A percentile compares a stretch with the other conserved stretches of the same genome.
Evolutionary conservation across 64 coral and sea anemone genomes (phyloP).

Genomic region (Catalaphyllia jardinei): DNA sequence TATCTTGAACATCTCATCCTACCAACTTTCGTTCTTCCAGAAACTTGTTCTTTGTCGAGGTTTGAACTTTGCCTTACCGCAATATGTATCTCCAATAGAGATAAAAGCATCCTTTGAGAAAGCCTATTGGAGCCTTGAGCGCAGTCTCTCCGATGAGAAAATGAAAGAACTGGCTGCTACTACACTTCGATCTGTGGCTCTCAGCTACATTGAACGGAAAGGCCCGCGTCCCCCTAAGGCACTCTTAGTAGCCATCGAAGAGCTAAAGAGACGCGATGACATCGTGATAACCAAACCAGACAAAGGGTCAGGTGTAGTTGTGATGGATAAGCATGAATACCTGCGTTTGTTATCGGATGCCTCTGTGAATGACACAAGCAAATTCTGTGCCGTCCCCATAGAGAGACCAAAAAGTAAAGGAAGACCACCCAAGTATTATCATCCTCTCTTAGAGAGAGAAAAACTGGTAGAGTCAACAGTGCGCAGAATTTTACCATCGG

Average conservation of each 20-base stretch:
- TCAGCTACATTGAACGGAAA: slow-evolving; percentile 48
- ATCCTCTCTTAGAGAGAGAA: too few species aligned
- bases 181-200: slow-evolving; percentile 31
- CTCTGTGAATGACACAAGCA: slow-evolving; percentile 9
- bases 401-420: slow-evolving; percentile 43
- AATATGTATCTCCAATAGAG: slow-evolving; percentile 38
- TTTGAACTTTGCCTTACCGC: too few species aligned
- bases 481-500: too few species aligned
- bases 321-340: too few species aligned
- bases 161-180: slow-evolving; percentile 28
- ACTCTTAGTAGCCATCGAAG: too few species aligned
- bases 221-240: slow-evolving; percentile 15
- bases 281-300: too few species aligned
- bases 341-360: too few species aligned
- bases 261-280: too few species aligned
- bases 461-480: too few species aligned
- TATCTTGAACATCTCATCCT: slow-evolving; percentile 17
- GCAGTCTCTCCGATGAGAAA: slow-evolving; percentile 16
- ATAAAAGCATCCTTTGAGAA: slow-evolving; percentile 29
- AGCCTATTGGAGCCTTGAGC: slow-evolving; percentile 30
- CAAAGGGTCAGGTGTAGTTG: too few species aligned
- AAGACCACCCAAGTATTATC: slow-evolving; percentile 19
- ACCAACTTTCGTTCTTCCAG: slow-evolving; percentile 8
- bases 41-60: not conserved
- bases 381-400: slow-evolving; percentile 24